A percentile compares a stretch with the other conserved stretches of the same genome.
Conservation (phyloP, 2,113 vertebrate species). For the Gasterosteus nipponicus region DNA sequence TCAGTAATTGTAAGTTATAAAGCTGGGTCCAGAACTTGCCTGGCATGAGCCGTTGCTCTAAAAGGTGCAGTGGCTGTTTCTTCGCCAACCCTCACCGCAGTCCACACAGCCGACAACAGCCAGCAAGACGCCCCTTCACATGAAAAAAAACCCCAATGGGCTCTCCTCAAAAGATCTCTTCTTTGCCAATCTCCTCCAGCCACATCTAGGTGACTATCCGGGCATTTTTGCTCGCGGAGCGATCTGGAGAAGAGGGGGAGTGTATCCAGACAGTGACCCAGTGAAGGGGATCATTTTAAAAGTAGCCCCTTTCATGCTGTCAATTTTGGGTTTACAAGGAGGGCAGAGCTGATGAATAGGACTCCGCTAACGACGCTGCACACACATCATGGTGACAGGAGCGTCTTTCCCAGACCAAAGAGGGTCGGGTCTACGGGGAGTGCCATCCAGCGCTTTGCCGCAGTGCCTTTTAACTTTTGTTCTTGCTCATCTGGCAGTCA, state of each 20-base stretch:
- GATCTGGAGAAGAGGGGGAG: neutral
- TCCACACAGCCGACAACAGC: constrained; percentile 43
- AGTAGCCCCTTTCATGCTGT: constrained; percentile 33
- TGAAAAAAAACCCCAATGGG: neutral
- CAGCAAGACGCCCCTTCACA: constrained; percentile 28
- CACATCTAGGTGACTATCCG: neutral
- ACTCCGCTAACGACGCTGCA: constrained; percentile 18
- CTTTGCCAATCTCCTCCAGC: neutral
- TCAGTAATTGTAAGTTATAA: constrained; percentile 61
- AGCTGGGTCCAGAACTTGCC: constrained; percentile 43
- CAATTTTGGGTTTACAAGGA: constrained; percentile 25
- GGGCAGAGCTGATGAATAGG: constrained; percentile 44
- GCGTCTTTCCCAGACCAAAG: constrained; percentile 1
- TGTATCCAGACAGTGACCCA: neutral
- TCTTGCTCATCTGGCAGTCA: constrained; percentile 4
- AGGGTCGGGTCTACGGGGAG: neutral
- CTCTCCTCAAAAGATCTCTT: constrained; percentile 22
- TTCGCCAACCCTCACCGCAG: constrained; percentile 50
- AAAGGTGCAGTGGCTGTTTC: constrained; percentile 41
- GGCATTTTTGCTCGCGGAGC: constrained; percentile 8
- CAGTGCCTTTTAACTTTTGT: constrained; percentile 29
- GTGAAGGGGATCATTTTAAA: constrained; percentile 31
- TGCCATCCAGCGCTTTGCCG: constrained; percentile 2
- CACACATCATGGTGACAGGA: constrained; percentile 38
- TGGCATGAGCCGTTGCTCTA: constrained; percentile 46